Evolutionary conservation across 2,888 invertebrate species (phyloP).

Genomic region (Cosmia pyralina): DNA sequence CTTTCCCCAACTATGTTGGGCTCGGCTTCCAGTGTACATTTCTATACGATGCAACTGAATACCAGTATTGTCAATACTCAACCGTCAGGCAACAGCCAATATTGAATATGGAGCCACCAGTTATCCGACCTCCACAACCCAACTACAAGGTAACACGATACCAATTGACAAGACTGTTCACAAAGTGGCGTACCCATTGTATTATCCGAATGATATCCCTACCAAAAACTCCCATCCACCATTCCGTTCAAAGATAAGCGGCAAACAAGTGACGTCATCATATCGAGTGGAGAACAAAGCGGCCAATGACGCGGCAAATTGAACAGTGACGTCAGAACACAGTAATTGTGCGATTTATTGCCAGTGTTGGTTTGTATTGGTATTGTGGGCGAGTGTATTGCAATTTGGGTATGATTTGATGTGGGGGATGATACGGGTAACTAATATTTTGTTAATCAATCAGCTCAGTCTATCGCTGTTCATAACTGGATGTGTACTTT

Average conservation of each 20-base stretch:
- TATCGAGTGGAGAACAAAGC: slow-evolving; percentile 50
- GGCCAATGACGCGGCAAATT: slow-evolving; percentile 64
- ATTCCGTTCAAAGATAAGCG: slow-evolving; percentile 29
- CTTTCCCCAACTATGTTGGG: too few relatives aligned
- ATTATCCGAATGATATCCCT: neutral
- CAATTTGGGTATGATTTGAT: slow-evolving; percentile 1
- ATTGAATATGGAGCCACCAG: too few relatives aligned
- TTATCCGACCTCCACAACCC: too few relatives aligned
- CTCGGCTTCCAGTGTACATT: neutral
- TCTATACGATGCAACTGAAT: neutral
- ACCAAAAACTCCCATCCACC: neutral
- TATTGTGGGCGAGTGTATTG: slow-evolving; percentile 9
- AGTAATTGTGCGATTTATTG: slow-evolving; percentile 61
- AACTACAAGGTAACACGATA: too few relatives aligned
- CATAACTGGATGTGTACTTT: neutral
- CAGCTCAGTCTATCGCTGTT: neutral
- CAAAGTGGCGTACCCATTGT: too few relatives aligned
- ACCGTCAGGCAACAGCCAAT: too few relatives aligned
- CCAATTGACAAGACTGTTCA: too few relatives aligned
- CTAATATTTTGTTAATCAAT: neutral
- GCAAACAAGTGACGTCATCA: slow-evolving; percentile 51
- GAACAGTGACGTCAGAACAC: slow-evolving; percentile 53
- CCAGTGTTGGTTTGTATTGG: slow-evolving; percentile 27
- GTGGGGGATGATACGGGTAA: neutral
- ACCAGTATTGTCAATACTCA: neutral